Percentiles rank a stretch among this genome's conserved stretches.
Conservation (phyloP, 2,888 invertebrate species). For the Netelia fuscicornis region DNA sequence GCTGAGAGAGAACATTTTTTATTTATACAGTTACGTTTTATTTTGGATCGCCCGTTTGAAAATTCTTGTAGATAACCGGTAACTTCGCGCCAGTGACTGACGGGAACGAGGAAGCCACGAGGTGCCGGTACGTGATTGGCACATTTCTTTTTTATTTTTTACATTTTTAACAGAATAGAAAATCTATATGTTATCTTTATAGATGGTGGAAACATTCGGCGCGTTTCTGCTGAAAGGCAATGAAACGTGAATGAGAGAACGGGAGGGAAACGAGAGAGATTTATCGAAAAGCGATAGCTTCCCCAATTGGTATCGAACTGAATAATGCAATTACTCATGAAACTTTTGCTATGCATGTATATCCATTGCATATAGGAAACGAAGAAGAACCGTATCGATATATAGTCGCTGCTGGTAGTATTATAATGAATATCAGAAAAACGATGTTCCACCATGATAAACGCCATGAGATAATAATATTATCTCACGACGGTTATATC, state of each 20-base stretch:
- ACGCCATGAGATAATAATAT: background rate
- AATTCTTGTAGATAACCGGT: too few relatives aligned
- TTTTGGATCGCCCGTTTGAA: too few relatives aligned
- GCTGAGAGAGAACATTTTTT: too few relatives aligned
- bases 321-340: conserved; percentile 62
- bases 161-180: conserved; percentile 7
- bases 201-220: conserved; percentile 9
- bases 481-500: background rate
- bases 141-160: too few relatives aligned
- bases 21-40: too few relatives aligned
- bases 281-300: conserved; percentile 55
- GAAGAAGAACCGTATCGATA: conserved; percentile 23
- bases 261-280: conserved; percentile 18
- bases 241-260: conserved; percentile 2
- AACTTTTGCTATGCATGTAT: conserved; percentile 50
- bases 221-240: conserved; percentile 26
- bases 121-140: too few relatives aligned
- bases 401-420: background rate
- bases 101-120: too few relatives aligned
- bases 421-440: conserved; percentile 37
- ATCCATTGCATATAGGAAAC: conserved; percentile 2
- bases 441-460: background rate
- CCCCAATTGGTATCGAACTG: conserved; percentile 48
- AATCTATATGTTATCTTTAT: background rate
- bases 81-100: too few relatives aligned